phyloP scores from a whole-genome alignment of 1,140 invertebrate genomes.

The Bemisia tabaci region DNA sequence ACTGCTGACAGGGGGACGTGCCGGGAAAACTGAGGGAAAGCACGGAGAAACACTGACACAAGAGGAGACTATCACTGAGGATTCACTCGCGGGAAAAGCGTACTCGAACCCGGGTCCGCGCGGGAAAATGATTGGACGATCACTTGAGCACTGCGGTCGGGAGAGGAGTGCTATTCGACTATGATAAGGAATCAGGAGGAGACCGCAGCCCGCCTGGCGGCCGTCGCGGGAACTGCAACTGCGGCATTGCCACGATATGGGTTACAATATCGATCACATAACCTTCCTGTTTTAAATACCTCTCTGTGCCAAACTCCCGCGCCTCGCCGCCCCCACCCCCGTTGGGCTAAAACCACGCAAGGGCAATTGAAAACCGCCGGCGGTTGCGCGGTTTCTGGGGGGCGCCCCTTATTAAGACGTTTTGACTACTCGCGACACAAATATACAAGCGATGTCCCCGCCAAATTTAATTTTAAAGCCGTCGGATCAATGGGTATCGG shows the following conservation, averaged over 20 bases:
- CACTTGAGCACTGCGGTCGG: no score
- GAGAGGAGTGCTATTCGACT: no score
- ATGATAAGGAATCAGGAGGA: neutral
- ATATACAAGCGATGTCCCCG: neutral
- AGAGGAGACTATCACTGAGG: no score
- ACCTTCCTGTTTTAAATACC: conserved; percentile 1
- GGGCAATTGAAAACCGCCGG: no score
- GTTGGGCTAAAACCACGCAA: no score
- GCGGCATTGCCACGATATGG: neutral
- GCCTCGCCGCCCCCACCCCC: conserved; percentile 2
- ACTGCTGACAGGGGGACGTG: no score
- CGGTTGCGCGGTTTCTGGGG: no score
- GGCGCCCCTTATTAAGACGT: neutral
- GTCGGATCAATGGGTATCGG: neutral
- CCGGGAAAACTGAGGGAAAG: no score
- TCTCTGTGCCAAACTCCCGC: conserved; percentile 1
- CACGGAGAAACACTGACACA: no score
- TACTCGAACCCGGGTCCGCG: no score
- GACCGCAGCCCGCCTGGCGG: neutral
- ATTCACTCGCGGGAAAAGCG: no score
- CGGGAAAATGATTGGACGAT: no score
- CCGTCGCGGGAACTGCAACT: neutral
- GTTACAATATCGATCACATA: neutral
- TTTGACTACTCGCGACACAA: neutral
- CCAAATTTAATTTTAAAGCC: neutral